These are phyloP conservation scores for Cotesia congregata DNA, from an alignment of 2,888 invertebrate species.

Conservation along the genomic window DNA sequence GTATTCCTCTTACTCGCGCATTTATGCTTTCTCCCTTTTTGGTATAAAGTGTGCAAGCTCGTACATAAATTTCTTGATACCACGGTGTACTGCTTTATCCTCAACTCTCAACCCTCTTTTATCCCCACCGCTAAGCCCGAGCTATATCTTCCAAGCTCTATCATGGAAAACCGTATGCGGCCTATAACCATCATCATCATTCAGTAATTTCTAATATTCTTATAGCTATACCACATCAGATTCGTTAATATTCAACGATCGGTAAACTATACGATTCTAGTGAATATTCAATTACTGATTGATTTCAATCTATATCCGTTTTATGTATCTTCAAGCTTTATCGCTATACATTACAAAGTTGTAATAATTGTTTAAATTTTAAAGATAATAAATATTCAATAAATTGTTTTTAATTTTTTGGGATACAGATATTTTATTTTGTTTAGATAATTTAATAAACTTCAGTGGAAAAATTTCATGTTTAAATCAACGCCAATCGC, in stretches of 20 bases:
- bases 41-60: constrained; percentile 36
- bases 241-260: constrained; percentile 43
- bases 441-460: too few relatives aligned
- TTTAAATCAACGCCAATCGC: too few relatives aligned
- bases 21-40: constrained; percentile 27
- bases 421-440: too few relatives aligned
- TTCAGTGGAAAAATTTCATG: too few relatives aligned
- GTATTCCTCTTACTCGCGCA: constrained; percentile 29
- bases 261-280: constrained; percentile 19
- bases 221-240: constrained; percentile 25
- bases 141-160: neutral
- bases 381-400: neutral
- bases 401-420: too few relatives aligned
- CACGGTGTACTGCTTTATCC: constrained; percentile 12
- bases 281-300: constrained; percentile 33
- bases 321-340: neutral
- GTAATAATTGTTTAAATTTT: neutral
- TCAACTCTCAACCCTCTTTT: constrained; percentile 4
- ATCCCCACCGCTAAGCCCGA: constrained; percentile 13
- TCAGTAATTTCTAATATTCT: constrained; percentile 39
- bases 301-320: constrained; percentile 23
- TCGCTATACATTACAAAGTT: neutral
- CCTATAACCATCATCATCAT: constrained; percentile 7
- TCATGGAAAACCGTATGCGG: neutral
- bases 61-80: constrained; percentile 41